Evolutionary conservation across 2,888 invertebrate species (phyloP).

Genomic region (Drosophila engyochracea): DNA sequence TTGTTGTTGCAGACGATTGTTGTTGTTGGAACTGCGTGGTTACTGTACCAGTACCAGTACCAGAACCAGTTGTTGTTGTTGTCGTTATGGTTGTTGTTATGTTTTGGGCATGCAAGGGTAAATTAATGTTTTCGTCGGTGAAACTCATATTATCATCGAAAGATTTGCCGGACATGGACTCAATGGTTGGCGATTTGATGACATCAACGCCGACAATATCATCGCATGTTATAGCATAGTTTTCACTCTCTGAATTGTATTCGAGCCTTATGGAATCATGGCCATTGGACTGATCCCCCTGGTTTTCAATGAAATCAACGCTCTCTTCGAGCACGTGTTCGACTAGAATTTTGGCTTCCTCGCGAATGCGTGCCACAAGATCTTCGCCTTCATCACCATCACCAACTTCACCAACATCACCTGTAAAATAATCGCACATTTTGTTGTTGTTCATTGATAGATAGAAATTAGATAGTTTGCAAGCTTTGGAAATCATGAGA

Average conservation of each 20-base stretch:
- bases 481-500: constrained; percentile 68
- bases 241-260: constrained; percentile 85
- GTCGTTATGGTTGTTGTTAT: constrained; percentile 56
- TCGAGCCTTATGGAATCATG: constrained; percentile 70
- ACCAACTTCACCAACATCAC: constrained; percentile 66
- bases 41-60: constrained; percentile 30
- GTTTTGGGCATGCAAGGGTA: constrained; percentile 77
- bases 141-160: constrained; percentile 85
- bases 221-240: constrained; percentile 85
- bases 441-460: constrained; percentile 54
- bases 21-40: constrained; percentile 65
- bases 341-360: constrained; percentile 84
- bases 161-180: constrained; percentile 85
- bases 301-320: constrained; percentile 81
- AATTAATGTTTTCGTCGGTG: constrained; percentile 80
- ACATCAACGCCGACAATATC: constrained; percentile 84
- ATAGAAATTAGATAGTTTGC: constrained; percentile 50
- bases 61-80: constrained; percentile 37
- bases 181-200: constrained; percentile 85
- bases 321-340: constrained; percentile 85
- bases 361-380: constrained; percentile 75
- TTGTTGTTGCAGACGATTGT: constrained; percentile 59
- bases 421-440: constrained; percentile 78
- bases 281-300: constrained; percentile 71
- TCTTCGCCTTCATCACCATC: constrained; percentile 64